Percentiles rank a stretch among this genome's conserved stretches.
Evolutionary conservation across 2,888 invertebrate species (phyloP).

Genomic region (Atethmia centrago): DNA sequence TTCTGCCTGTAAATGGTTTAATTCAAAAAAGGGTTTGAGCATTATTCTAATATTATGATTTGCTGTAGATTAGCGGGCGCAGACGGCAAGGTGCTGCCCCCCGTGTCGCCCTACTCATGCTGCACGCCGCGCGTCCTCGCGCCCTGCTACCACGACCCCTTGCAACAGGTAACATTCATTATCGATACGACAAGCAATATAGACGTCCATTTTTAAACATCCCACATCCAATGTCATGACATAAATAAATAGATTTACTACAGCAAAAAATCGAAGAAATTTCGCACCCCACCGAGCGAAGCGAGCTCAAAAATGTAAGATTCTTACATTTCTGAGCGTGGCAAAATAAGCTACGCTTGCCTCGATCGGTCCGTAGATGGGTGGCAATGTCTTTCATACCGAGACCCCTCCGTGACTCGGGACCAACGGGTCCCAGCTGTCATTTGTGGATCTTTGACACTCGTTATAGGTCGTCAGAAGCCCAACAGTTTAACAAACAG

Average conservation of each 20-base stretch:
- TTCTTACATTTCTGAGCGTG: no score
- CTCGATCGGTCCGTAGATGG: no score
- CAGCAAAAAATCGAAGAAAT: neutral
- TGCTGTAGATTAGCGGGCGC: slow-evolving; percentile 81
- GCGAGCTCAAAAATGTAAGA: neutral
- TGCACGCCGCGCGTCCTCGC: slow-evolving; percentile 90
- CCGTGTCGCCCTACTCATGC: slow-evolving; percentile 91
- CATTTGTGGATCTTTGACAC: no score
- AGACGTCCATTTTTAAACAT: neutral
- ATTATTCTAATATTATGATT: neutral
- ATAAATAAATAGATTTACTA: neutral
- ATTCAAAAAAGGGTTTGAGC: no score
- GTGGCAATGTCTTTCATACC: no score
- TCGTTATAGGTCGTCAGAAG: no score
- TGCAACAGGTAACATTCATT: slow-evolving; percentile 87
- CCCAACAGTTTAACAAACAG: no score
- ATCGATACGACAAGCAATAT: neutral
- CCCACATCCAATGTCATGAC: neutral
- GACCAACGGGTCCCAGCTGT: no score
- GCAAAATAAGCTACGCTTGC: no score
- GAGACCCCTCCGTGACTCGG: no score
- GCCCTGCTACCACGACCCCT: slow-evolving; percentile 91
- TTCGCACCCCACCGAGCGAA: no score
- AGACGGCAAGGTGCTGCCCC: slow-evolving; percentile 87
- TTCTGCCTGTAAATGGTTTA: no score